Evolutionary conservation across 2,888 invertebrate species (phyloP).

Genomic region (Hirudinaria manillensis): DNA sequence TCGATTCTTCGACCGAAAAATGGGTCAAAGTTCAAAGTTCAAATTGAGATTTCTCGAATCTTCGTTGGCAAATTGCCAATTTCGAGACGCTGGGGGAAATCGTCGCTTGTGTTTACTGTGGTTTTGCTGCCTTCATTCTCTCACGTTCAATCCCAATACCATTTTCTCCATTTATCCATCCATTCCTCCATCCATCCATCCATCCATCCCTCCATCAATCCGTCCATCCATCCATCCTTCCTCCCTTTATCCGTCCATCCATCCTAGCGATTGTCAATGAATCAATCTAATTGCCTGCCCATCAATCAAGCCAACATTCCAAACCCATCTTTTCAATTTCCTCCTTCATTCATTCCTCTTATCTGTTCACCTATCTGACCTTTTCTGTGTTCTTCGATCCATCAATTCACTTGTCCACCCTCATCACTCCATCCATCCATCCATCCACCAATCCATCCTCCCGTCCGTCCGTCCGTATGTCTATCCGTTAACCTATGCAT

Average conservation of each 20-base stretch:
- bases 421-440: too few relatives aligned
- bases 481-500: too few relatives aligned
- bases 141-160: background rate
- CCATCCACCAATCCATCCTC: too few relatives aligned
- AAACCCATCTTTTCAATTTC: background rate
- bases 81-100: too few relatives aligned
- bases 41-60: too few relatives aligned
- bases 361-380: background rate
- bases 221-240: background rate
- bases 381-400: background rate
- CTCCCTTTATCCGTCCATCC: background rate
- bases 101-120: too few relatives aligned
- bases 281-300: background rate
- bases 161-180: background rate
- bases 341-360: slow-evolving; percentile 3
- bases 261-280: background rate
- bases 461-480: too few relatives aligned
- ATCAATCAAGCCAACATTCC: background rate
- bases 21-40: too few relatives aligned
- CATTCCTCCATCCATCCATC: background rate
- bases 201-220: background rate
- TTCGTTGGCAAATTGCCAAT: too few relatives aligned
- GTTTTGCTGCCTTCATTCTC: too few relatives aligned
- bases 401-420: background rate
- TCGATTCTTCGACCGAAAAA: too few relatives aligned